Evolutionary conservation across 1,140 invertebrate genomes (phyloP).

Genomic region (Acromyrmex echinatior): DNA sequence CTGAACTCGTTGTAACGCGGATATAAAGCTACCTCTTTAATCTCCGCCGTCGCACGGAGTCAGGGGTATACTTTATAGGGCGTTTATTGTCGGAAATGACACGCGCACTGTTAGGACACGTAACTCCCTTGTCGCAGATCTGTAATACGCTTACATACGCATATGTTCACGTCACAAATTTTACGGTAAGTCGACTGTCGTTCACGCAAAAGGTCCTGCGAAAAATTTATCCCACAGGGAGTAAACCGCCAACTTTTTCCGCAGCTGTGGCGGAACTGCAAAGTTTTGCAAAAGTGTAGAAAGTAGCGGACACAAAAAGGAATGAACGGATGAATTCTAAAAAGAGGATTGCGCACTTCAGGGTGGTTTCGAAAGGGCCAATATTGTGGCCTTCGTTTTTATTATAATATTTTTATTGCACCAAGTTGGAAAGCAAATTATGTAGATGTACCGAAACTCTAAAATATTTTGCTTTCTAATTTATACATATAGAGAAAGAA

Average conservation of each 20-base stretch:
- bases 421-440: background rate
- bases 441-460: no score
- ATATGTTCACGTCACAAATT: slow-evolving; percentile 26
- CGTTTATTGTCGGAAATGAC: slow-evolving; percentile 63
- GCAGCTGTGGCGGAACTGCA: slow-evolving; percentile 30
- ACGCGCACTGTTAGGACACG: background rate
- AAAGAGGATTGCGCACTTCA: slow-evolving; percentile 11
- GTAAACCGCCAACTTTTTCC: slow-evolving; percentile 15
- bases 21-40: slow-evolving; percentile 73
- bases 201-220: slow-evolving; percentile 38
- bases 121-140: slow-evolving; percentile 33
- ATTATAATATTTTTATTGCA: slow-evolving; percentile 25
- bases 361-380: background rate
- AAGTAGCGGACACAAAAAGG: slow-evolving; percentile 17
- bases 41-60: slow-evolving; percentile 55
- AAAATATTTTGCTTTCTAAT: background rate
- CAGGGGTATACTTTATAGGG: slow-evolving; percentile 37
- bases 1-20: slow-evolving; percentile 62
- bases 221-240: slow-evolving; percentile 23
- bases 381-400: slow-evolving; percentile 23
- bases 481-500: background rate
- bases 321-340: slow-evolving; percentile 14
- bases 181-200: slow-evolving; percentile 33
- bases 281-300: slow-evolving; percentile 37
- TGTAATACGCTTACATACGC: slow-evolving; percentile 56